Conservation (phyloP, 2,888 invertebrate species). For the Parnassius mnemosyne region DNA sequence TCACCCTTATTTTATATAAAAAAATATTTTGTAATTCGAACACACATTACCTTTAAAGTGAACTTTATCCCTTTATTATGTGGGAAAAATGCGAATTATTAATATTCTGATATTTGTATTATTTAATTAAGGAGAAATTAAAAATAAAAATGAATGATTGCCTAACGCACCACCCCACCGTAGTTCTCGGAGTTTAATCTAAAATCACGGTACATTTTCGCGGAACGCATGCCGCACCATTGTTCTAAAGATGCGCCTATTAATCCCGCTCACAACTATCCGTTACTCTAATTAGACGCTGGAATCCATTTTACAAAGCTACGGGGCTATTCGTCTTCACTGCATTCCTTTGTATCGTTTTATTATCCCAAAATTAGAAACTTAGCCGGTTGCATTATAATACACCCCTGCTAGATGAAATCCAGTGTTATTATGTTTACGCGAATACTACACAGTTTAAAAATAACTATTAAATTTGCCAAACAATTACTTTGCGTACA, state of each 20-base stretch:
- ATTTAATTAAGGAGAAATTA: too few species aligned
- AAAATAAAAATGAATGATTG: neutral
- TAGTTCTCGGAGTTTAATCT: neutral
- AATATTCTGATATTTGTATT: too few species aligned
- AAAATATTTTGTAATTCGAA: too few species aligned
- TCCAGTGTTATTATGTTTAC: neutral
- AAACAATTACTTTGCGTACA: too few species aligned
- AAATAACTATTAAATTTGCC: too few species aligned
- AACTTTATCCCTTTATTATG: too few species aligned
- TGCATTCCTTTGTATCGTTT: conserved; percentile 28
- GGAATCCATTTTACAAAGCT: conserved; percentile 44
- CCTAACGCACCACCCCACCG: neutral
- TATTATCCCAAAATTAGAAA: conserved; percentile 22
- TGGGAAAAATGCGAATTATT: too few species aligned
- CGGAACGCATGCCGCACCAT: conserved; percentile 38
- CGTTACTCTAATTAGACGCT: conserved; percentile 50
- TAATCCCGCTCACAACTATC: conserved; percentile 42
- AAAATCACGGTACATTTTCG: conserved; percentile 25
- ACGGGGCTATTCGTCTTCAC: conserved; percentile 39
- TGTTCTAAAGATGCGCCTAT: conserved; percentile 42
- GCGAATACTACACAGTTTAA: too few species aligned
- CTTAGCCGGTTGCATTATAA: neutral
- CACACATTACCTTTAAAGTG: too few species aligned
- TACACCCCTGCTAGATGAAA: neutral
- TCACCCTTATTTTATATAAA: too few species aligned